Percentiles rank a stretch among this genome's conserved stretches.
Conservation (phyloP, 2,888 invertebrate species). For the Hypomecis punctinalis region DNA sequence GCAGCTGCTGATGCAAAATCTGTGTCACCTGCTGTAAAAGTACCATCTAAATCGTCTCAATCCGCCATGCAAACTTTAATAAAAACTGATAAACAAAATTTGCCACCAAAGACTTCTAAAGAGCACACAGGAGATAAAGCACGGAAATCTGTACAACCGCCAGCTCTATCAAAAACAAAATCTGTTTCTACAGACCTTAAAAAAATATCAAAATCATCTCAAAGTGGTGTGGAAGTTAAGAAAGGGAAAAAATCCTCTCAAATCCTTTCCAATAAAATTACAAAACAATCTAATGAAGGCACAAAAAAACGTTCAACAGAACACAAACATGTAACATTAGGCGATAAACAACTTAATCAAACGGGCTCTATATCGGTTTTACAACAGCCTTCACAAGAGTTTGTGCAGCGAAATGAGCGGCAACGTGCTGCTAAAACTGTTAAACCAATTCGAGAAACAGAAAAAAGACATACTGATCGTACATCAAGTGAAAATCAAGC, state of each 20-base stretch:
- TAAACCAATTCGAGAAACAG: neutral
- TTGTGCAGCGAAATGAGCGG: neutral
- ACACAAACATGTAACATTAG: neutral
- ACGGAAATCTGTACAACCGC: neutral
- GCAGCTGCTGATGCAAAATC: conserved; percentile 17
- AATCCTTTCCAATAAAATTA: neutral
- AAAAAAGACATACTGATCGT: neutral
- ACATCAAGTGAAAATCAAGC: neutral
- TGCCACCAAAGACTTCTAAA: conserved; percentile 1
- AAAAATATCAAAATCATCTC: conserved; percentile 11
- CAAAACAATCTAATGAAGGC: neutral
- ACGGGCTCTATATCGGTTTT: neutral
- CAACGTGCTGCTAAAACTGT: neutral
- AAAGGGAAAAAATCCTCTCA: neutral
- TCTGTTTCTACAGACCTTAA: neutral
- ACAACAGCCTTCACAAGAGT: neutral
- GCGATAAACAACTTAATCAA: neutral
- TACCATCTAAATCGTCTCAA: conserved; percentile 15
- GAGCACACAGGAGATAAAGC: neutral
- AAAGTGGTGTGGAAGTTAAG: neutral
- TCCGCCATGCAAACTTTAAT: conserved; percentile 5
- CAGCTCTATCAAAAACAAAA: neutral
- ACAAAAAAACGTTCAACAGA: neutral
- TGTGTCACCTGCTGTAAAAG: conserved; percentile 20
- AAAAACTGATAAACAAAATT: conserved; percentile 2